Percentiles rank a stretch among this genome's conserved stretches.
phyloP scores from a whole-genome alignment of 2,888 invertebrate genomes.

The Pterostichus madidus region DNA sequence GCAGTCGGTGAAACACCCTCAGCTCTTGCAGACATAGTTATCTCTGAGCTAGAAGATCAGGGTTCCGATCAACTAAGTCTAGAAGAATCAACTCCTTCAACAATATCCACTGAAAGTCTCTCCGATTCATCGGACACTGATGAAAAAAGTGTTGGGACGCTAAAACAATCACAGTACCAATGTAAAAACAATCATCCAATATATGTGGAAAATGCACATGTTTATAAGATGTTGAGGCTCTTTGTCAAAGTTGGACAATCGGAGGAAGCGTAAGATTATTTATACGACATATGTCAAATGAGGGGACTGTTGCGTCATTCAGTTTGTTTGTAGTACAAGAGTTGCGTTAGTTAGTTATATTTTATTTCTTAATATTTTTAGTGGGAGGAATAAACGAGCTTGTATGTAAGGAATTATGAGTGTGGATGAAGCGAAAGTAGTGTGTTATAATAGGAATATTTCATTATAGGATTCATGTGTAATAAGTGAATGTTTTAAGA shows the following conservation, averaged over 20 bases:
- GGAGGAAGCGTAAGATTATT: constrained; percentile 7
- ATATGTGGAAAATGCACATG: constrained; percentile 24
- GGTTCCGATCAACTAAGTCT: not conserved
- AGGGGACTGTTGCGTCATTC: no score
- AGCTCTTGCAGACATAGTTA: not conserved
- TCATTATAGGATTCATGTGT: no score
- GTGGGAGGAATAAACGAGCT: no score
- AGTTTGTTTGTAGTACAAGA: no score
- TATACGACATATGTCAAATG: not conserved
- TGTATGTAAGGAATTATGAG: no score
- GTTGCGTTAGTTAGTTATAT: no score
- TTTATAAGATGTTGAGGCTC: constrained; percentile 13
- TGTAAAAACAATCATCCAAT: constrained; percentile 22
- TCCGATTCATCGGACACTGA: not conserved
- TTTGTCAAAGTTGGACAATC: not conserved
- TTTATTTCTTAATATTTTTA: no score
- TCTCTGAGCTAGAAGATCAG: constrained; percentile 26
- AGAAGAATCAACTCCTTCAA: not conserved
- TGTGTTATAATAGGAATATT: no score
- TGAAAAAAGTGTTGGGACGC: not conserved
- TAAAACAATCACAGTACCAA: not conserved
- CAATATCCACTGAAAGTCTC: not conserved
- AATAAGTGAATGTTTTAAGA: no score
- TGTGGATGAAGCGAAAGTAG: no score
- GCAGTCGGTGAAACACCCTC: not conserved